Base-by-base conservation (phyloP, 2,797 vertebrate genomes). In the Mastacembelus armatus region DNA sequence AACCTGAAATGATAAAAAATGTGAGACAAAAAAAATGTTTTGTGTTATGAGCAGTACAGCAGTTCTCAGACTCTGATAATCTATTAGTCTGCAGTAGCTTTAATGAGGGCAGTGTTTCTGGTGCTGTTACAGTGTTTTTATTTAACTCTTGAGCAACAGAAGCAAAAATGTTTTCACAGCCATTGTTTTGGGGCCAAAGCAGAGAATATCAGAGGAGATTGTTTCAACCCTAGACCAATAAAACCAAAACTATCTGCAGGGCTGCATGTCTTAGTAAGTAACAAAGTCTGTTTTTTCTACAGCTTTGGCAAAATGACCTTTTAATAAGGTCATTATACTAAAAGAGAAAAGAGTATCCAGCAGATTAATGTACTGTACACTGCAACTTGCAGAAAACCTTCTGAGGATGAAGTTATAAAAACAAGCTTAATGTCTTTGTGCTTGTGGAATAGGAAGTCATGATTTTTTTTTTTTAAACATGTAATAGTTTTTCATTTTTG, bases 391-490 rank as follows among this genome's bases (percentile, higher is more conserved):
- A 15, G 19, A 54, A 49, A 47, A 29, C 3, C 12, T 43, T 35
- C 16, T 0, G 38, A 39, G 4, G 45, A 32, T 10, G 1, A 44
- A 64, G 18, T 4, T 29, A 10, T 10, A 24, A 22, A 51, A 38
- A 32, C 16, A 59, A 27, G 22, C 10, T 18, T 0, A n/a, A n/a
- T 19, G 11, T 15, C 12, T 22, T 14, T 39, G 19, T 12, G 5
- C 8, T 21, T 43, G 15, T 52, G 21, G 24, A 33, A 51, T n/a
- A 12, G 59, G 19, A 65, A 60, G 10, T 48, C 11, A 66, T 72
- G 43, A 54, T 3, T 42, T 44, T 29, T 24, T 26, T 40, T 55
- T 43, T 42, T 21, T 22, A 6, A 15, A 14, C 26, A 30, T 30
- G 33, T 29, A n/a, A n/a, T 47, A 35, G 12, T 7, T 29, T 55